phyloP scores from a whole-genome alignment of 1,140 invertebrate species.

The Tetragonula clypearis region DNA sequence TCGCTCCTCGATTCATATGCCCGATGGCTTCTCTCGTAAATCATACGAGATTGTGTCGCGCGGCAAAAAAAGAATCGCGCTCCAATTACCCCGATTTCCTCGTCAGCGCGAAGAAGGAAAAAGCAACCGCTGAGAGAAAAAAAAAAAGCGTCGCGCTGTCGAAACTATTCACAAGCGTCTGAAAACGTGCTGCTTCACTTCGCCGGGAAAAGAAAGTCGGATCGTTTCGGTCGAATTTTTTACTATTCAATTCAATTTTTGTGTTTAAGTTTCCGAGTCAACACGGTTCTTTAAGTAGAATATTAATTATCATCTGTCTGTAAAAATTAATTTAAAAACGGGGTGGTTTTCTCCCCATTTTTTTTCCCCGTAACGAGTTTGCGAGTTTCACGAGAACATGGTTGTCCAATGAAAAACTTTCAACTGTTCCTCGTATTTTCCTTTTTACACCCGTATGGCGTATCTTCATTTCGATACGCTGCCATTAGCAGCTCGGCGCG shows the following conservation, averaged over 20 bases:
- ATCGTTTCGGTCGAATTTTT: too few species aligned
- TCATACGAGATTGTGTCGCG: conserved; percentile 26
- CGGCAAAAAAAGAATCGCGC: conserved; percentile 41
- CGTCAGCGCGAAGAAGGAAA: neutral
- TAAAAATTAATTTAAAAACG: too few species aligned
- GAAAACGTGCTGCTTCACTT: too few species aligned
- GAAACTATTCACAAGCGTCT: too few species aligned
- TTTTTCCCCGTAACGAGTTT: neutral
- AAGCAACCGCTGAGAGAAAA: neutral
- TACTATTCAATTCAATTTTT: too few species aligned
- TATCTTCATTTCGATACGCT: neutral
- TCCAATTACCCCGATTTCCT: conserved; percentile 45
- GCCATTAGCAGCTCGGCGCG: neutral
- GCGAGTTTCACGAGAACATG: neutral
- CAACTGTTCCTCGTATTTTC: neutral
- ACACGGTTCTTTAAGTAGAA: too few species aligned
- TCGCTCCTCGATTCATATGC: neutral
- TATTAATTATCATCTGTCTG: too few species aligned
- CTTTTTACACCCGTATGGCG: neutral
- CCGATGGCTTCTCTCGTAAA: conserved; percentile 31
- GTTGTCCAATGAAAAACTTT: neutral
- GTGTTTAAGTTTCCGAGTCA: too few species aligned
- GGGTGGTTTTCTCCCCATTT: too few species aligned
- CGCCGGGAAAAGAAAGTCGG: too few species aligned
- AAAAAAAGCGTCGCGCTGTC: conserved; percentile 4